Conservation (phyloP, 1,140 invertebrate species). For the Apis florea region DNA sequence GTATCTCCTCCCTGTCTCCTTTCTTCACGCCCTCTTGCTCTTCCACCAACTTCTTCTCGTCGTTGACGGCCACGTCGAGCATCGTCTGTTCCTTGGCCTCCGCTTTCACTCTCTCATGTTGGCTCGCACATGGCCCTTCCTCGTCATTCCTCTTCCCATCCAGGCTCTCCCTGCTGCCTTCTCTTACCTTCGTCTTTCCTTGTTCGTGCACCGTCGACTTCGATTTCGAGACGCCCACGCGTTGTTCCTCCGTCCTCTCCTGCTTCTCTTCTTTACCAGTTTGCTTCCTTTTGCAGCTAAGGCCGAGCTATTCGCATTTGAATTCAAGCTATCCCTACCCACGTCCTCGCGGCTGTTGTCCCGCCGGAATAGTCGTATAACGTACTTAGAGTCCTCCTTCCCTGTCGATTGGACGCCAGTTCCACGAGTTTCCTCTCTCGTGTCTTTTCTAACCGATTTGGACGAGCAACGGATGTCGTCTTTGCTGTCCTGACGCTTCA, state of each 20-base stretch:
- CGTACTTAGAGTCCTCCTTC: conserved; percentile 58
- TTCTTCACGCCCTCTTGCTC: conserved; percentile 43
- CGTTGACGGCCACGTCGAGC: conserved; percentile 50
- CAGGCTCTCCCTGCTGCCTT: conserved; percentile 31
- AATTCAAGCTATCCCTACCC: conserved; percentile 62
- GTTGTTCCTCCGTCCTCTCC: conserved; percentile 60
- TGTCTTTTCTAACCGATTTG: conserved; percentile 52
- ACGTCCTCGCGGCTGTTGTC: conserved; percentile 67
- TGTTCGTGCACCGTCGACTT: conserved; percentile 54
- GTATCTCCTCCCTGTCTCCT: conserved; percentile 29
- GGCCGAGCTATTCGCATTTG: conserved; percentile 44
- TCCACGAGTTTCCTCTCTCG: conserved; percentile 38
- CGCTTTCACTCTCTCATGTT: conserved; percentile 39
- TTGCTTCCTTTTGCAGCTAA: conserved; percentile 61
- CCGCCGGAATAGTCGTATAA: conserved; percentile 60
- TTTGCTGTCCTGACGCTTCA: conserved; percentile 74
- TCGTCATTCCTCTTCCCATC: conserved; percentile 40
- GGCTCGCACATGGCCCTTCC: background rate
- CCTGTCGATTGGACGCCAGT: background rate
- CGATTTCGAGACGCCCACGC: conserved; percentile 64
- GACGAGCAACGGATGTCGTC: conserved; percentile 67
- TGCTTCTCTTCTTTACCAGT: conserved; percentile 57
- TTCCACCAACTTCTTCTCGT: conserved; percentile 46
- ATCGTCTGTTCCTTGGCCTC: conserved; percentile 44
- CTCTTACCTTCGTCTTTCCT: conserved; percentile 33